A percentile compares a stretch with the other conserved stretches of the same genome.
These are phyloP conservation scores for Amphipoea lucens DNA, from an alignment of 2,888 invertebrate species.

Conservation along the genomic window DNA sequence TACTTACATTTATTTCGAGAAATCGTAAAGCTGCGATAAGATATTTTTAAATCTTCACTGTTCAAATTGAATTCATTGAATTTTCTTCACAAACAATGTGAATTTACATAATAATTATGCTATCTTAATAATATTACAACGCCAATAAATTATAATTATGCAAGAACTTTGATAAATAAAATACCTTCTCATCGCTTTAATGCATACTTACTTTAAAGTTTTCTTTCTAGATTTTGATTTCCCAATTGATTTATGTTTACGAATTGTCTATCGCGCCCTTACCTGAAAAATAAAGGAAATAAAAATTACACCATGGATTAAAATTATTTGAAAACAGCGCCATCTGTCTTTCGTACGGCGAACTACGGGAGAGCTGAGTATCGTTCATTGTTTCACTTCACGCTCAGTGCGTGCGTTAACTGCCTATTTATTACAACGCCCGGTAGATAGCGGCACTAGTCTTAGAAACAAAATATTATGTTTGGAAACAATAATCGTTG, in stretches of 20 bases:
- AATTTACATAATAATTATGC: constrained; percentile 6
- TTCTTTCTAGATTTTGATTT: not conserved
- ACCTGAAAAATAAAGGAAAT: constrained; percentile 68
- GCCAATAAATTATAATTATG: not conserved
- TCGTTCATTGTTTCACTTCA: constrained; percentile 40
- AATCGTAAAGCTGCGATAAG: constrained; percentile 52
- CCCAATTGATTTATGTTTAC: not conserved
- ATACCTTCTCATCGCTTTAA: not conserved
- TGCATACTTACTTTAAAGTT: not conserved
- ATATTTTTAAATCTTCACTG: constrained; percentile 39
- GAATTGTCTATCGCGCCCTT: constrained; percentile 18
- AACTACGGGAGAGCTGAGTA: constrained; percentile 57
- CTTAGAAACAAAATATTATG: not conserved
- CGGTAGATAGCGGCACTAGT: constrained; percentile 67
- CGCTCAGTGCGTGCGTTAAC: constrained; percentile 9
- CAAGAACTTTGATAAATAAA: not conserved
- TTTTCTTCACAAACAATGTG: too few species aligned
- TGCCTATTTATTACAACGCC: constrained; percentile 24
- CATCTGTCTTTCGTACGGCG: constrained; percentile 65
- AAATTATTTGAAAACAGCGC: constrained; percentile 58
- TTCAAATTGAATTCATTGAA: too few species aligned
- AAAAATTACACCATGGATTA: not conserved
- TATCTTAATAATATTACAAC: not conserved
- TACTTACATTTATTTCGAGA: constrained; percentile 40
- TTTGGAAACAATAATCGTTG: not conserved